A percentile compares a stretch with the other conserved stretches of the same genome.
Evolutionary conservation across 1,140 invertebrate species (phyloP).

Genomic region (Brachionus sp.): DNA sequence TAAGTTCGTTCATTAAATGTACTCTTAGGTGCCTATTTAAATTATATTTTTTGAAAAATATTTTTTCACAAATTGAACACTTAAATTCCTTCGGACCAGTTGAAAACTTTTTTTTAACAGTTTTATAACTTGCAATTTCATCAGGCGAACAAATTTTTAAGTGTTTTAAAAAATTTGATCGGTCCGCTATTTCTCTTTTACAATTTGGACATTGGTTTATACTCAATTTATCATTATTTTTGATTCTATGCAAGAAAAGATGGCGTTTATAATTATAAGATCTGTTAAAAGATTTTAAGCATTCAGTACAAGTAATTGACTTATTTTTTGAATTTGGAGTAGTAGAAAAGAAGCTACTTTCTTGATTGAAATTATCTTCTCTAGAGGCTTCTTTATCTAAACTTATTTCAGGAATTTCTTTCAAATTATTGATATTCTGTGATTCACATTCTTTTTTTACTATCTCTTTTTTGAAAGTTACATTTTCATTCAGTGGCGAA

Average conservation of each 20-base stretch:
- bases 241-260: neutral
- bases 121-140: neutral
- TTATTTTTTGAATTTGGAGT: neutral
- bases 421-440: neutral
- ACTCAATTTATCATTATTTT: neutral
- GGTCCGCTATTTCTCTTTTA: neutral
- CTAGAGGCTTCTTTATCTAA: neutral
- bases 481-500: neutral
- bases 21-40: neutral
- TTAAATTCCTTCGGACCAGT: neutral
- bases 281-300: neutral
- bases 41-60: slow-evolving; percentile 7
- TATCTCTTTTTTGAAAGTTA: neutral
- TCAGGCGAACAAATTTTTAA: neutral
- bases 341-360: neutral
- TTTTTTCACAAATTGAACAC: neutral
- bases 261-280: slow-evolving; percentile 26
- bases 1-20: neutral
- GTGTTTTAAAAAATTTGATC: slow-evolving; percentile 13
- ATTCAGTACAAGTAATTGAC: neutral
- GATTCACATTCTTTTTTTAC: neutral
- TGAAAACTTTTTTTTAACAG: neutral
- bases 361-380: neutral
- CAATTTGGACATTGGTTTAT: neutral
- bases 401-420: neutral